Base-by-base conservation (phyloP, 2,888 invertebrate genomes). In the Callyntrura guangdongensis region DNA sequence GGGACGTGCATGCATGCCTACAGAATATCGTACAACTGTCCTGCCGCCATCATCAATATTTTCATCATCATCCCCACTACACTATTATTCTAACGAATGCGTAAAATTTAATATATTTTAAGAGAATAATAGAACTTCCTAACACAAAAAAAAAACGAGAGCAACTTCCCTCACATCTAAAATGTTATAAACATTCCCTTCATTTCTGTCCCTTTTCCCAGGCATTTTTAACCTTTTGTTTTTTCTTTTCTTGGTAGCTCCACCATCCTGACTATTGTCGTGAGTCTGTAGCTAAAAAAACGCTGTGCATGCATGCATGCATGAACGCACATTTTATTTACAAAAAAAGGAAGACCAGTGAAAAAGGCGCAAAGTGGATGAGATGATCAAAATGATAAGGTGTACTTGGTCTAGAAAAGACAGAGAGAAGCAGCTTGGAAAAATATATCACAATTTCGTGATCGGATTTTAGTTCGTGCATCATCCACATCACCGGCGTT, bases 371-470 rank as follows among this genome's bases (percentile, higher is more conserved):
- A 9, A 47, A 20, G 72, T 20, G 47, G 45, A 74, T 74, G 72
- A 74, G 81, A 79, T 47, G 82, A 79, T 79, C 25, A 81, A 64
- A 56, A 86, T 61, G 82, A 79, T 67, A 82, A 83, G 86, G 74
- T 81, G 87, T 88, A 86, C 36, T 4, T 4, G 36, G 3, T 36
- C 36, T 36, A 36, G 36, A 36, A 36, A 4, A 36, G n/a, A n/a
- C n/a, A n/a, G n/a, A 36, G 36, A 36, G 36, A 67, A 45, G 17
- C 27, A 83, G 49, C 53, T 45, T 56, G 14, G 61, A 69, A 59
- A 69, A 81, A 86, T 90, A 86, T 90, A 90, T 90, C 90, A 90
- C 86, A 72, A 59, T 82, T 82, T 90, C 90, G 90, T 90, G 90
- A 90, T 90, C 90, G 85, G 85, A 84, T 90, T 85, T 56, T 77